A percentile compares a stretch with the other conserved stretches of the same genome.
These are phyloP conservation scores for Neotoxoptera formosana DNA, from an alignment of 1,140 invertebrate genomes.

Conservation along the genomic window DNA sequence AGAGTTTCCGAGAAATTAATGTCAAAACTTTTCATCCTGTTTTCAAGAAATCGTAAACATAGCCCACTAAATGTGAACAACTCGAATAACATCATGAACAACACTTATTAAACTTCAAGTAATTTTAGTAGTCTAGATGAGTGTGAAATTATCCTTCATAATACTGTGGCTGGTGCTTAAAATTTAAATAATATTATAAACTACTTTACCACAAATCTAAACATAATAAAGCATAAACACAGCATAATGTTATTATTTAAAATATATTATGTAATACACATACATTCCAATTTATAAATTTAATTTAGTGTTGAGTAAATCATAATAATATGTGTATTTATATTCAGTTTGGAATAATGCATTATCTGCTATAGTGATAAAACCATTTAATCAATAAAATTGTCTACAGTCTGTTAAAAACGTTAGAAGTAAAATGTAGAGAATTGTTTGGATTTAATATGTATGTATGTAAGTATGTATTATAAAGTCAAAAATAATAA, in stretches of 20 bases:
- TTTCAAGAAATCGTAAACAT: slow-evolving; percentile 38
- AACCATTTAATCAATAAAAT: background rate
- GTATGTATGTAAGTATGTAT: no score
- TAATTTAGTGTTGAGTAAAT: background rate
- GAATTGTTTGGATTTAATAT: background rate
- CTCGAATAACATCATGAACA: slow-evolving; percentile 34
- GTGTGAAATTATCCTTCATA: slow-evolving; percentile 10
- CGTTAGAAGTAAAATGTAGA: background rate
- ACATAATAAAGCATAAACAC: background rate
- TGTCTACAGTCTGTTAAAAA: background rate
- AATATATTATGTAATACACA: background rate
- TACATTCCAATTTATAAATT: background rate
- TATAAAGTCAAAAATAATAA: background rate
- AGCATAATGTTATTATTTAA: background rate
- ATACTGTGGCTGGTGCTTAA: background rate
- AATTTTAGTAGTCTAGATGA: slow-evolving; percentile 19
- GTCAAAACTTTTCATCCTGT: background rate
- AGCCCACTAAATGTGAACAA: background rate
- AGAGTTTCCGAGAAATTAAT: background rate
- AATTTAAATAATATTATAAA: background rate
- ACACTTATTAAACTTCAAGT: slow-evolving; percentile 35
- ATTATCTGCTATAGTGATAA: background rate
- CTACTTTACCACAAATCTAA: background rate
- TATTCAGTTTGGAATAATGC: background rate
- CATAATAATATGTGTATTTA: background rate